phyloP scores from a whole-genome alignment of 2,888 invertebrate species.

The Agrenia bidenticulata region DNA sequence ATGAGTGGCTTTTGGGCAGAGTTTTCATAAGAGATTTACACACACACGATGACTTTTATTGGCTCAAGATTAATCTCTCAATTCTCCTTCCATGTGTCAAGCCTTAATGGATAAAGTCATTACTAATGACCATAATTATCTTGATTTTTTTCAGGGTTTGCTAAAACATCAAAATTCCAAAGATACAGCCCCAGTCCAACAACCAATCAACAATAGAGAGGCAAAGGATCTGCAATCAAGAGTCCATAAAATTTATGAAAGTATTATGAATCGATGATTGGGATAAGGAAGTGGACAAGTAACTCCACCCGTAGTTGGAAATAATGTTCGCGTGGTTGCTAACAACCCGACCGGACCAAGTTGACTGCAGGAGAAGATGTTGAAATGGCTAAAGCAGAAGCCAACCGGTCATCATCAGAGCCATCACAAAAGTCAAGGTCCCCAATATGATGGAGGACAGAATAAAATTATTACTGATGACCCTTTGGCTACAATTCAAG shows the following conservation, averaged over 20 bases:
- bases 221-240: too few relatives aligned
- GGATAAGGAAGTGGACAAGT: neutral
- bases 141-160: constrained; percentile 4
- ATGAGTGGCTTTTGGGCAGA: too few relatives aligned
- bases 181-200: too few relatives aligned
- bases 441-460: constrained; percentile 26
- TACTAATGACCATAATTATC: constrained; percentile 18
- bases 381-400: constrained; percentile 53
- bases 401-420: constrained; percentile 37
- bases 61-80: constrained; percentile 21
- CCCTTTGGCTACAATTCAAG: constrained; percentile 52
- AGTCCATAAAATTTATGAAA: neutral
- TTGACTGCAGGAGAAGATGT: constrained; percentile 39
- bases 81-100: constrained; percentile 6
- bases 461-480: constrained; percentile 51
- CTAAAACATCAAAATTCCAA: neutral
- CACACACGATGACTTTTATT: constrained; percentile 13
- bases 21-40: neutral
- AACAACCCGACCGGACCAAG: neutral
- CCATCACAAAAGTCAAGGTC: neutral
- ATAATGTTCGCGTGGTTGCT: neutral
- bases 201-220: too few relatives aligned
- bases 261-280: neutral
- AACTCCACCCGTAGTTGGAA: neutral
- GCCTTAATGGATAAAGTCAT: constrained; percentile 4